Evolutionary conservation across 2,113 vertebrate species (phyloP).

Genomic region (Alosa alosa): DNA sequence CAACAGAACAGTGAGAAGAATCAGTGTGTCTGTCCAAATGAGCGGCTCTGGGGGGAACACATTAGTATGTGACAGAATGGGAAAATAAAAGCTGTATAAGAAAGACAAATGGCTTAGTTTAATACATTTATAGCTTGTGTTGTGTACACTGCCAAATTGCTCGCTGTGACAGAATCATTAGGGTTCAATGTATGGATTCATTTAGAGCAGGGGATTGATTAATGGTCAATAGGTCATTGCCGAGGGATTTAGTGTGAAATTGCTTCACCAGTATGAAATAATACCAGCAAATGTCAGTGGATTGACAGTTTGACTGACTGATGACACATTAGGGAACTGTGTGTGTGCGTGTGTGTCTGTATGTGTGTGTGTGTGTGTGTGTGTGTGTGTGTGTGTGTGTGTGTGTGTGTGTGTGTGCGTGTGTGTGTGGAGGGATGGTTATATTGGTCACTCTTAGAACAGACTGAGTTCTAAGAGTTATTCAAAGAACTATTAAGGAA

Average conservation of each 20-base stretch:
- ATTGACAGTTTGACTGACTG: background rate
- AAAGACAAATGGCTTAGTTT: background rate
- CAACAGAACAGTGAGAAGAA: constrained; percentile 29
- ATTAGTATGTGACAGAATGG: background rate
- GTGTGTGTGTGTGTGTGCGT: background rate
- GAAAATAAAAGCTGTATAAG: background rate
- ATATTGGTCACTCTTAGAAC: too few relatives aligned
- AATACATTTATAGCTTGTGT: background rate
- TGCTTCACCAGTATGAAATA: background rate
- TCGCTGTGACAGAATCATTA: background rate
- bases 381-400: background rate
- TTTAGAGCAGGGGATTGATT: background rate
- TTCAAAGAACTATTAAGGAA: background rate
- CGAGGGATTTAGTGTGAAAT: background rate
- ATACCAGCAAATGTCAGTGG: background rate
- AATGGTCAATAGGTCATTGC: background rate
- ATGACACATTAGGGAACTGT: background rate
- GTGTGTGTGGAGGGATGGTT: background rate
- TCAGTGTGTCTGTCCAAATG: background rate
- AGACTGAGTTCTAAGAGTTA: too few relatives aligned
- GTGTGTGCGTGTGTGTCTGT: background rate
- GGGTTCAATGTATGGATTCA: background rate
- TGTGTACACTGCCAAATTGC: background rate
- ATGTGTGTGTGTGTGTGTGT: background rate
- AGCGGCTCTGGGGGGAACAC: background rate